phyloP scores from a whole-genome alignment of 2,888 invertebrate genomes.

The Lutraria lutraria region DNA sequence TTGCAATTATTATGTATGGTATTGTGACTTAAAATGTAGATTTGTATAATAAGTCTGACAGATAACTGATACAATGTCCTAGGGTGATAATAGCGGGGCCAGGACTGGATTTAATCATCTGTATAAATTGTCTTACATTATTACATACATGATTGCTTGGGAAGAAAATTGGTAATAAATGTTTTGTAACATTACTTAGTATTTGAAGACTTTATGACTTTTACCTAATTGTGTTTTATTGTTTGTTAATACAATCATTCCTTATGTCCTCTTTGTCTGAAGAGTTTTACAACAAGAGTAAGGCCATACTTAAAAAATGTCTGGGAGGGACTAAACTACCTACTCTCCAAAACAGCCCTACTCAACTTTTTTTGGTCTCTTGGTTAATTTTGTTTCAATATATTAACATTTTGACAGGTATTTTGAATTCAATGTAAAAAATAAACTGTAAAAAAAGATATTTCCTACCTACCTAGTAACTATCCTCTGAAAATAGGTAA shows the following conservation, averaged over 20 bases:
- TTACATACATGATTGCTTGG: not conserved
- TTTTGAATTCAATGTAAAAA: no score
- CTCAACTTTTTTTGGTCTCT: no score
- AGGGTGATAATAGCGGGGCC: not conserved
- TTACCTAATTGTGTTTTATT: not conserved
- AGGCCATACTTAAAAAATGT: no score
- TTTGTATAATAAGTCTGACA: not conserved
- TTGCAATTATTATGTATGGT: not conserved
- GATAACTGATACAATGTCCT: constrained; percentile 3
- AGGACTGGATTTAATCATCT: not conserved
- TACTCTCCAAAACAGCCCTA: no score
- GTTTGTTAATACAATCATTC: constrained; percentile 4
- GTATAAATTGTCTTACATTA: not conserved
- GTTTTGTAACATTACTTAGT: not conserved
- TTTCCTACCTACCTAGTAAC: no score
- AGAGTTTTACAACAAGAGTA: not conserved
- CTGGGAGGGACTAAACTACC: no score
- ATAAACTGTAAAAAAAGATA: no score
- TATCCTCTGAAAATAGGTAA: no score
- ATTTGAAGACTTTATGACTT: not conserved
- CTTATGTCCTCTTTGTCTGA: not conserved
- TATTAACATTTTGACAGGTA: no score
- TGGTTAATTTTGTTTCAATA: no score
- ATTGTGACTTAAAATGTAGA: constrained; percentile 20
- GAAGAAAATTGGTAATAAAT: not conserved